phyloP scores from a whole-genome alignment of 2,797 vertebrate species.

The Sebastiscus tertius region DNA sequence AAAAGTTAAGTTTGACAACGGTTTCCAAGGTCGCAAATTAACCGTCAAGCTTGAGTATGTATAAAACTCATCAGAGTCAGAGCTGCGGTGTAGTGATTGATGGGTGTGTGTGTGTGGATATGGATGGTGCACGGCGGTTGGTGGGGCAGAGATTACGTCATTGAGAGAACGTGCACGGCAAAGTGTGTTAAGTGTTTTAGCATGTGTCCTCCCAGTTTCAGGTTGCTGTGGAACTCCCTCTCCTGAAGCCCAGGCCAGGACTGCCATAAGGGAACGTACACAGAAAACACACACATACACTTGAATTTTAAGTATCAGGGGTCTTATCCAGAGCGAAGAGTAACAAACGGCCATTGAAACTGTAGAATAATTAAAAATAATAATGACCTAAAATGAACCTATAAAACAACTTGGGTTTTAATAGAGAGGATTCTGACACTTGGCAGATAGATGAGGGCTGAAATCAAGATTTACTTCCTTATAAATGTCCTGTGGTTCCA shows the following conservation, averaged over 20 bases:
- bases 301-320: not conserved
- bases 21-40: not conserved
- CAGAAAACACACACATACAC: not conserved
- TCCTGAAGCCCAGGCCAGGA: not conserved
- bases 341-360: not conserved
- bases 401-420: not conserved
- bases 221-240: not conserved
- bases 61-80: not conserved
- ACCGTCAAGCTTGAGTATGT: not conserved
- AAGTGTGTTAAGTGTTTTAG: not conserved
- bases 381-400: not conserved
- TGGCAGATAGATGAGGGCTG: not conserved
- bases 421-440: not conserved
- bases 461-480: constrained; percentile 22
- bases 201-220: not conserved
- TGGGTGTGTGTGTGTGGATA: not conserved
- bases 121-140: not conserved
- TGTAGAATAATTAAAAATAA: not conserved
- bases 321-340: not conserved
- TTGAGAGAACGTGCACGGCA: no score
- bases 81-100: not conserved
- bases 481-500: constrained; percentile 16
- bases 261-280: not conserved
- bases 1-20: not conserved
- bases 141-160: not conserved